Conservation (phyloP, 2,113 vertebrate genomes). For the Corythornis cristatus region DNA sequence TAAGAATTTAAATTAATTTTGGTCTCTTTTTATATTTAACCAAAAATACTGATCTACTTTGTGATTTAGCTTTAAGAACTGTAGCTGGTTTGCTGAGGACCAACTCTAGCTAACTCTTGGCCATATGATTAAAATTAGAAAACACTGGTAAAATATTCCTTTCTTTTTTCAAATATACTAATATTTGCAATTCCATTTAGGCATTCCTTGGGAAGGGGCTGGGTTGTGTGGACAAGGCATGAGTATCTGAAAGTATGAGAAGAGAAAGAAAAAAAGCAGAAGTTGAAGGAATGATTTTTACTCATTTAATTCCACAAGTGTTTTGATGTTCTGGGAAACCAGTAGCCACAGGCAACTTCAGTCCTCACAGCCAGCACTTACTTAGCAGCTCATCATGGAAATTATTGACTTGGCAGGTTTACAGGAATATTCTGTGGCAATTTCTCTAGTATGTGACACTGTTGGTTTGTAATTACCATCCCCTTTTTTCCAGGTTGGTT, state of each 20-base stretch:
- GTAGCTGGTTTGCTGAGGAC: neutral
- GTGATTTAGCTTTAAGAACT: neutral
- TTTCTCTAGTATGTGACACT: neutral
- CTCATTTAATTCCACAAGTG: neutral
- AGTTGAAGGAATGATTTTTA: neutral
- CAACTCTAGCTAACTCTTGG: neutral
- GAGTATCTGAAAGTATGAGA: neutral
- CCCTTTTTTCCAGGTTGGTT: neutral
- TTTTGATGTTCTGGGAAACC: constrained; percentile 34
- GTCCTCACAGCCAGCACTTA: neutral
- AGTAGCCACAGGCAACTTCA: neutral
- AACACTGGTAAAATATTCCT: neutral
- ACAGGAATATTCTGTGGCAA: neutral
- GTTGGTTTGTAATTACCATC: neutral
- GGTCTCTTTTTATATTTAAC: neutral
- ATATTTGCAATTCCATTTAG: neutral
- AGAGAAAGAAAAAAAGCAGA: neutral
- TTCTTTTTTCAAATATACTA: neutral
- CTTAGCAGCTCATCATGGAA: neutral
- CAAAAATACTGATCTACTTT: neutral
- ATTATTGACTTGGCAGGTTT: constrained; percentile 9
- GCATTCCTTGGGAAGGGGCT: neutral
- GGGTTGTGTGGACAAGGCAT: neutral
- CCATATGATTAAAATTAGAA: neutral
- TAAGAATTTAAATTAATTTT: neutral